Evolutionary conservation across 1,140 invertebrate genomes (phyloP).

Genomic region (Chironomus striatipennis): DNA sequence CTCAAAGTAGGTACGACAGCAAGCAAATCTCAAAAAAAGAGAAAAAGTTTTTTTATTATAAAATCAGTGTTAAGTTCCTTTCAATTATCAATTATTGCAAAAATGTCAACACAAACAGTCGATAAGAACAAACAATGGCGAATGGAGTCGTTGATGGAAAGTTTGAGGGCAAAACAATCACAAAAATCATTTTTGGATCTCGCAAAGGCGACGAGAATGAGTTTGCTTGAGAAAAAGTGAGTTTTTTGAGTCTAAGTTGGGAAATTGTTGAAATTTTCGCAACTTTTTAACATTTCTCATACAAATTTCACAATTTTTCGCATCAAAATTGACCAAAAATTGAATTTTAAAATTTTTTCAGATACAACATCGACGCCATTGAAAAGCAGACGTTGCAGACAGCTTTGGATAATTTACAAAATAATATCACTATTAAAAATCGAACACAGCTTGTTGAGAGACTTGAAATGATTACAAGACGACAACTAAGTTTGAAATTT

Average conservation of each 20-base stretch:
- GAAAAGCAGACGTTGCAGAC: constrained; percentile 79
- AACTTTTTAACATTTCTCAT: background rate
- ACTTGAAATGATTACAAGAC: constrained; percentile 71
- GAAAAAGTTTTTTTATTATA: no score
- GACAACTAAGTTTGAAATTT: constrained; percentile 62
- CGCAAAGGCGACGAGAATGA: constrained; percentile 74
- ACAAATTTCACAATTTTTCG: no score
- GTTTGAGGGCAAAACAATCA: constrained; percentile 67
- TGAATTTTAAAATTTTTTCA: constrained; percentile 42
- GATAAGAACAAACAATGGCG: constrained; percentile 63
- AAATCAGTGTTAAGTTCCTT: no score
- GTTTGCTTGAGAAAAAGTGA: constrained; percentile 57
- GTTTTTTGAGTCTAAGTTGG: background rate
- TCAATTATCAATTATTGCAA: background rate
- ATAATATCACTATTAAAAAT: constrained; percentile 87
- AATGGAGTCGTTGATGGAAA: constrained; percentile 80
- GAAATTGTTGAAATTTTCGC: constrained; percentile 19
- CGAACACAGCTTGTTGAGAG: constrained; percentile 86
- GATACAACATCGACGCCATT: constrained; percentile 76
- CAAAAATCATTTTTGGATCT: constrained; percentile 70
- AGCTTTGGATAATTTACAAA: constrained; percentile 85
- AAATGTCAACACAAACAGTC: constrained; percentile 25
- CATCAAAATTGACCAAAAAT: background rate
- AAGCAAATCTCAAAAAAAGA: no score
- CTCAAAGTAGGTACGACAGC: no score